Evolutionary conservation across 2,797 vertebrate species (phyloP).

Genomic region (Pseudochirops cupreus): DNA sequence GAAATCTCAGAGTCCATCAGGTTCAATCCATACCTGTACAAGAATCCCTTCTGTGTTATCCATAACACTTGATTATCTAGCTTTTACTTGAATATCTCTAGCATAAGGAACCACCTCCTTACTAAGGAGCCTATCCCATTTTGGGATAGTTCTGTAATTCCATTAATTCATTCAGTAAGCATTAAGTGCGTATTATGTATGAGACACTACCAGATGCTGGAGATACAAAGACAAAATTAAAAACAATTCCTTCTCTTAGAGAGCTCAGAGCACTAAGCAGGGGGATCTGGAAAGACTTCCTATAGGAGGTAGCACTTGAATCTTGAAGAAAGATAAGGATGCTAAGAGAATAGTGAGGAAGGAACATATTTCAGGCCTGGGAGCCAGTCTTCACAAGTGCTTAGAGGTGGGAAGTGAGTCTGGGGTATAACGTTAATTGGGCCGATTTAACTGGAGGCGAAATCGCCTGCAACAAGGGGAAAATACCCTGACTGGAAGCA

Average conservation of each 20-base stretch:
- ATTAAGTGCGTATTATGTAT: not conserved
- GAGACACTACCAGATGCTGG: not conserved
- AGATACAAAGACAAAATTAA: not conserved
- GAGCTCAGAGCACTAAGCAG: not conserved
- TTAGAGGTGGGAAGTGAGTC: not conserved
- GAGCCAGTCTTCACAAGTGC: not conserved
- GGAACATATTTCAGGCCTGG: not conserved
- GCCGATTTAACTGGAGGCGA: not conserved
- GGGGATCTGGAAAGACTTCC: not conserved
- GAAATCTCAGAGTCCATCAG: too few relatives aligned
- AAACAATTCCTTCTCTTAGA: not conserved
- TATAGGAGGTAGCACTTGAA: not conserved
- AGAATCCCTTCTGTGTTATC: not conserved
- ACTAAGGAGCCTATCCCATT: not conserved
- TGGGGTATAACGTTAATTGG: not conserved
- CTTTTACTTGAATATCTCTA: not conserved
- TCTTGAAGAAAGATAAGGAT: not conserved
- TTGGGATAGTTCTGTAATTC: not conserved
- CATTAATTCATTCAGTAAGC: not conserved
- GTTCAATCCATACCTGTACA: not conserved
- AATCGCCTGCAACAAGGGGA: not conserved
- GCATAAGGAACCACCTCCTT: not conserved
- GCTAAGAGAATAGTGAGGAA: not conserved
- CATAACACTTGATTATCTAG: not conserved
- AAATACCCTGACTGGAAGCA: not conserved